phyloP scores from a whole-genome alignment of 2,888 invertebrate species.

The Torymus auratus region DNA sequence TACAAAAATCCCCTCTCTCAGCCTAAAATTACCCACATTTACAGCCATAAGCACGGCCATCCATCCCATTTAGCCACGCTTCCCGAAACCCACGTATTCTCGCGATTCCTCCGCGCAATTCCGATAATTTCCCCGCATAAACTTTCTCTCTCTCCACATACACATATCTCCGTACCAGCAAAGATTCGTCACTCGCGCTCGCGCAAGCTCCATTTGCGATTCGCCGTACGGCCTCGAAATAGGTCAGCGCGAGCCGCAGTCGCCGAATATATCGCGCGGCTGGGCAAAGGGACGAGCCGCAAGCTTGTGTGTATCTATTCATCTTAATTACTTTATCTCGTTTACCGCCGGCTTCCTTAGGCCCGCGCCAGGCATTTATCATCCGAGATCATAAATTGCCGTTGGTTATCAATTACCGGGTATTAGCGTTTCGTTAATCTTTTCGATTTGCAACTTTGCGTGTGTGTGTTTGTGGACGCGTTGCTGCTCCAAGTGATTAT shows the following conservation, averaged over 20 bases:
- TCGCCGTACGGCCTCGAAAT: slow-evolving; percentile 43
- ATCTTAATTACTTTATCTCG: slow-evolving; percentile 45
- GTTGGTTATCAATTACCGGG: neutral
- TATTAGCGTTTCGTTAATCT: neutral
- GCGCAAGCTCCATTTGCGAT: slow-evolving; percentile 50
- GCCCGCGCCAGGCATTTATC: too few species aligned
- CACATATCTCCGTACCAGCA: neutral
- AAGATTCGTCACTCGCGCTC: slow-evolving; percentile 44
- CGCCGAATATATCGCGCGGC: slow-evolving; percentile 50
- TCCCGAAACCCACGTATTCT: neutral
- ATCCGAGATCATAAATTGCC: neutral
- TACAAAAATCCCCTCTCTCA: neutral
- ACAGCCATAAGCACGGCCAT: neutral
- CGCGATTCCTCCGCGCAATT: neutral
- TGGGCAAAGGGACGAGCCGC: too few species aligned
- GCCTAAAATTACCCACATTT: too few species aligned
- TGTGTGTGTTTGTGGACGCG: neutral
- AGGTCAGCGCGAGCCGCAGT: slow-evolving; percentile 33
- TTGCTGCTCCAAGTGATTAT: too few species aligned
- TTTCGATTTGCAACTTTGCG: too few species aligned
- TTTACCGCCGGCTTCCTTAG: neutral
- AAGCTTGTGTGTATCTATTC: neutral
- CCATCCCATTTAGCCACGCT: neutral
- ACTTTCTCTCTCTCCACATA: neutral
- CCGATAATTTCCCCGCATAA: slow-evolving; percentile 30